A percentile compares a stretch with the other conserved stretches of the same genome.
Evolutionary conservation across 2,888 invertebrate species (phyloP).

Genomic region (Hermodice carunculata): DNA sequence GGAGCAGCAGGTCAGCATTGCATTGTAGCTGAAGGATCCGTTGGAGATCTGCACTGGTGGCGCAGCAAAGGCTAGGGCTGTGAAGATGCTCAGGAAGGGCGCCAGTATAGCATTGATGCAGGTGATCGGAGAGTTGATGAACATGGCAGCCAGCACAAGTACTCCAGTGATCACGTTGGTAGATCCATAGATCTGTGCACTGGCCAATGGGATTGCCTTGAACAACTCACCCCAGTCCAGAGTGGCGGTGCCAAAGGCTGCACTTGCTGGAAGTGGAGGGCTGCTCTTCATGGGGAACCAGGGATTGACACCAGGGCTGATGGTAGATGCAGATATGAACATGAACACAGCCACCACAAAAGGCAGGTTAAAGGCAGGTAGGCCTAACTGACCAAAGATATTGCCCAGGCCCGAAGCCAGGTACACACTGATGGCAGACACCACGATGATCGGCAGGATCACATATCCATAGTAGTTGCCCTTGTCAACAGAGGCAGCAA

Average conservation of each 20-base stretch:
- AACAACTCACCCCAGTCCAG: conserved; percentile 21
- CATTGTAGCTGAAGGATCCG: conserved; percentile 19
- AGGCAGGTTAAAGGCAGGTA: conserved; percentile 28
- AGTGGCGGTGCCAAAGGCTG: background rate
- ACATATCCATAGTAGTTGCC: conserved; percentile 18
- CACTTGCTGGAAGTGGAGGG: background rate
- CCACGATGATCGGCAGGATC: conserved; percentile 9
- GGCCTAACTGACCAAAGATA: conserved; percentile 2
- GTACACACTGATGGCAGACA: conserved; percentile 21
- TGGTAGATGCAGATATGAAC: conserved; percentile 19
- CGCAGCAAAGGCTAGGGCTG: conserved; percentile 21
- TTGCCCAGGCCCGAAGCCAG: conserved; percentile 17
- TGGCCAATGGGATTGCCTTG: too few relatives aligned
- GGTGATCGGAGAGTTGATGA: conserved; percentile 22
- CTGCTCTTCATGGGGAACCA: conserved; percentile 9
- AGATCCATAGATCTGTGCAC: conserved; percentile 29
- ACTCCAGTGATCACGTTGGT: conserved; percentile 10
- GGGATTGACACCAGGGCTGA: conserved; percentile 1
- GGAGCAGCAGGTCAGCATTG: conserved; percentile 22
- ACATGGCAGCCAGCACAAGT: conserved; percentile 18
- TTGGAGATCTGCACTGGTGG: conserved; percentile 19
- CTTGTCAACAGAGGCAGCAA: conserved; percentile 13
- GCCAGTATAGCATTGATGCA: conserved; percentile 16
- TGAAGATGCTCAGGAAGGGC: conserved; percentile 15
- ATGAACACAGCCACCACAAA: conserved; percentile 16